These are phyloP conservation scores for Buceros bicornis DNA, from an alignment of 2,797 vertebrate species.

Conservation along the genomic window DNA sequence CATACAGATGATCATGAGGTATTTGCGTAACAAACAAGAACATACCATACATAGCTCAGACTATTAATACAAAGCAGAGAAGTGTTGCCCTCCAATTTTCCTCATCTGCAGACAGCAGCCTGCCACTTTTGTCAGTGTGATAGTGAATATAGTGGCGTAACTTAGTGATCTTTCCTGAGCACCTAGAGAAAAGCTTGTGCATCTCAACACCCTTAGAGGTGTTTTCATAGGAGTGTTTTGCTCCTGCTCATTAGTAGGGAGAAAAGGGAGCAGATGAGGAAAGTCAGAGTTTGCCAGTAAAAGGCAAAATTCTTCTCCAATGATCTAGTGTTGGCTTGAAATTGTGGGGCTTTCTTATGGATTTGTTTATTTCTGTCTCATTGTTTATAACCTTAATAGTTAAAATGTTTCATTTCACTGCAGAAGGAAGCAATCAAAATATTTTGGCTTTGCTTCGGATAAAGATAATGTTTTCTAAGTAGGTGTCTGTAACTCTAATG, in stretches of 20 bases:
- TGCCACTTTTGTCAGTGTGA: background rate
- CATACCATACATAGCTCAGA: constrained; percentile 6
- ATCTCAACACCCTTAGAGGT: background rate
- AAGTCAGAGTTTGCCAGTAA: constrained; percentile 21
- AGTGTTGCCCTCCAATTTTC: background rate
- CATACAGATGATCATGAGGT: background rate
- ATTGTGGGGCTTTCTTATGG: background rate
- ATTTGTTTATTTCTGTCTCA: background rate
- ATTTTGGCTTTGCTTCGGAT: constrained; percentile 9
- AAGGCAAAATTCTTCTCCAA: constrained; percentile 19
- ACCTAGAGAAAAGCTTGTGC: background rate
- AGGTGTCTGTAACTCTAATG: background rate
- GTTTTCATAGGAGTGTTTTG: background rate
- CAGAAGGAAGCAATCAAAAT: constrained; percentile 25
- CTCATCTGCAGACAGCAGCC: background rate
- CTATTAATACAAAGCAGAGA: background rate
- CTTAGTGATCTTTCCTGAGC: background rate
- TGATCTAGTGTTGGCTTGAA: constrained; percentile 1
- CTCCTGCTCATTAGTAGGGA: background rate
- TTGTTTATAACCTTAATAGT: constrained; percentile 16
- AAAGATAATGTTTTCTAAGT: background rate
- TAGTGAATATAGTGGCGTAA: background rate
- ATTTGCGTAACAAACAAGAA: background rate
- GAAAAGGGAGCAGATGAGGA: constrained; percentile 17
- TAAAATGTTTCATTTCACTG: background rate